These are phyloP conservation scores for Alviniconcha marisindica DNA, from an alignment of 1,140 invertebrate genomes.

Conservation along the genomic window DNA sequence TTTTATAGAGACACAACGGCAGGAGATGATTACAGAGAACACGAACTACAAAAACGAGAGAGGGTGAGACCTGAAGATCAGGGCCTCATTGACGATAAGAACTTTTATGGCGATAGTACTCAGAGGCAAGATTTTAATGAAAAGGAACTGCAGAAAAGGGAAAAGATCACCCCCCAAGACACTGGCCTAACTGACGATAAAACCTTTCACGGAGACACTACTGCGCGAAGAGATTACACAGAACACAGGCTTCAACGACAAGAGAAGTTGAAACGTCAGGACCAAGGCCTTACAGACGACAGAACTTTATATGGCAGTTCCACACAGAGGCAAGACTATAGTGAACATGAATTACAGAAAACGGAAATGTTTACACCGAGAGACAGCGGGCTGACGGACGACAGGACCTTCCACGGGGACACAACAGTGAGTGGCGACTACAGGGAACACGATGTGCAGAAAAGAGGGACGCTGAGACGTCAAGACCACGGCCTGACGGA, in stretches of 20 bases:
- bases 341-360: neutral
- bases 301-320: neutral
- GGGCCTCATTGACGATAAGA: neutral
- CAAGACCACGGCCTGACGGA: neutral
- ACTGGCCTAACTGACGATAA: neutral
- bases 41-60: neutral
- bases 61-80: neutral
- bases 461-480: neutral
- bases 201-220: neutral
- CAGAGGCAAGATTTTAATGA: neutral
- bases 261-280: neutral
- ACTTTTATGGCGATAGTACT: neutral
- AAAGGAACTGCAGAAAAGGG: neutral
- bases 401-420: neutral
- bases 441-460: neutral
- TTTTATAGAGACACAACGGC: neutral
- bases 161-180: neutral
- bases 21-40: neutral
- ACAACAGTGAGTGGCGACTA: neutral
- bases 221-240: neutral
- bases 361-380: neutral
- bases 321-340: neutral
- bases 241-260: neutral
- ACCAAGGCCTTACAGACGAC: neutral
- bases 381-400: neutral